Evolutionary conservation across 2,797 vertebrate species (phyloP).

Genomic region (Gallinago solitaria): DNA sequence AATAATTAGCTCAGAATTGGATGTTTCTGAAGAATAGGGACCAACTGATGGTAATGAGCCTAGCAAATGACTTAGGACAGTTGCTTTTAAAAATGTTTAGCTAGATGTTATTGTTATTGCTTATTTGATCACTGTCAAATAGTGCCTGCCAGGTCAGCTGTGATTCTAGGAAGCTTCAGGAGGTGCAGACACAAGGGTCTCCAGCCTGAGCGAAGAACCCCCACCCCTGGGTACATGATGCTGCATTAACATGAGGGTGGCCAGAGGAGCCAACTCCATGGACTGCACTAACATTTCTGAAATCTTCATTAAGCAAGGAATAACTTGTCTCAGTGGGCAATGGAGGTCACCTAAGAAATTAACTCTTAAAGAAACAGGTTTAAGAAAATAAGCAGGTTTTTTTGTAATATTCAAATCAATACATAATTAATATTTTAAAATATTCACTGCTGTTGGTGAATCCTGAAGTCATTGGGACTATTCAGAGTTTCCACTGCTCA

Average conservation of each 20-base stretch:
- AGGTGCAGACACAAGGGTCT: not conserved
- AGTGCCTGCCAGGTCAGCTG: not conserved
- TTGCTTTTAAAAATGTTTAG: not conserved
- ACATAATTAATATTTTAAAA: not conserved
- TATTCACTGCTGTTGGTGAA: not conserved
- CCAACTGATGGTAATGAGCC: not conserved
- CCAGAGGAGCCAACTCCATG: not conserved
- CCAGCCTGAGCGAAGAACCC: not conserved
- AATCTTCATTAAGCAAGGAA: not conserved
- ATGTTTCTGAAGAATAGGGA: not conserved
- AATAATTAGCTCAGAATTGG: not conserved
- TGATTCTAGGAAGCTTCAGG: not conserved
- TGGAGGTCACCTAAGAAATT: not conserved
- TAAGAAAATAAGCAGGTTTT: not conserved
- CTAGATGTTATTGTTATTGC: not conserved
- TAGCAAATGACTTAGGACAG: not conserved
- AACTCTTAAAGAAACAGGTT: not conserved
- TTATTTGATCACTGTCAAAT: not conserved
- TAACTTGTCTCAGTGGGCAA: not conserved
- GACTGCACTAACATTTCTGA: not conserved
- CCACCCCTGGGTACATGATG: too few species aligned
- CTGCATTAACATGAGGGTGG: not conserved
- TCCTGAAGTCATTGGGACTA: not conserved
- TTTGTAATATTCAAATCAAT: not conserved
- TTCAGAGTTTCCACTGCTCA: not conserved